Conservation (phyloP, 2,113 vertebrate genomes). For the Tursiops truncatus region DNA sequence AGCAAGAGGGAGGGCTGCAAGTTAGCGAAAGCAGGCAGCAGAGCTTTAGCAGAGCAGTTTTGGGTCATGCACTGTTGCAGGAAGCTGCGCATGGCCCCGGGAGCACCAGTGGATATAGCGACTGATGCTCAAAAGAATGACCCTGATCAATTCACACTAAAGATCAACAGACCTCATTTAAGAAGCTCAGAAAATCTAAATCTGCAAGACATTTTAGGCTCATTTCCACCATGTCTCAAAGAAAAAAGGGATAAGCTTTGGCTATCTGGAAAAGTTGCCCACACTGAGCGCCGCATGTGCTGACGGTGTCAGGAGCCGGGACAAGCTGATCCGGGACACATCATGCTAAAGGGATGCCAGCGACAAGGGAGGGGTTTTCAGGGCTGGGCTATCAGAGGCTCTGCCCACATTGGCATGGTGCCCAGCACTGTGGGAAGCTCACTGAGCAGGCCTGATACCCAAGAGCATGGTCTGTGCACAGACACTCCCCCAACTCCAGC, state of each 20-base stretch:
- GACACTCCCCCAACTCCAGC: neutral
- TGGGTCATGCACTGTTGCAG: neutral
- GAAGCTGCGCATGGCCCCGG: neutral
- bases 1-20: neutral
- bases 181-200: neutral
- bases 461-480: neutral
- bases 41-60: neutral
- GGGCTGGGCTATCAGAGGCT: neutral
- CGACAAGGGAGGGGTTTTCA: neutral
- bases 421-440: neutral
- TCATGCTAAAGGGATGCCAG: neutral
- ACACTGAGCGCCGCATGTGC: neutral
- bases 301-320: neutral
- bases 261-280: neutral
- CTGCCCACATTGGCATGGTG: neutral
- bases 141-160: neutral
- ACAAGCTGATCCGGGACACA: neutral
- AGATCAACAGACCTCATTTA: neutral
- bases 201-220: neutral
- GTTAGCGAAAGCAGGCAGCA: neutral
- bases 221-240: neutral
- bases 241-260: neutral
- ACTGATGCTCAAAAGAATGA: neutral
- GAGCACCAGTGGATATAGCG: neutral
- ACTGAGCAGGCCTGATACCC: neutral